Conservation (phyloP, 2,797 vertebrate species). For the Chiroxiphia lanceolata region DNA sequence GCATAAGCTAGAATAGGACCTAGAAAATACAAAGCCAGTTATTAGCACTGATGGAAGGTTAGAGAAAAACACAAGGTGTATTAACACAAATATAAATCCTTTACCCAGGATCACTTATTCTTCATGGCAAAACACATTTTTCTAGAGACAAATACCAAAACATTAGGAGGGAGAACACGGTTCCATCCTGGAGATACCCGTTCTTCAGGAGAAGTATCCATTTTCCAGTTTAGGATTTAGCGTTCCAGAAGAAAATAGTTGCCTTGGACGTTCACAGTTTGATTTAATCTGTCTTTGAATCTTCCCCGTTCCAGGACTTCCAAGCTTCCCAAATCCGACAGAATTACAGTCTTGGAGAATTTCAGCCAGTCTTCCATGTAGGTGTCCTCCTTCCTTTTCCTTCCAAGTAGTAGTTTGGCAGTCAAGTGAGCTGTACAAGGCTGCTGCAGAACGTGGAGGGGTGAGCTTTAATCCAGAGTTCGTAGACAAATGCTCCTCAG, state of each 20-base stretch:
- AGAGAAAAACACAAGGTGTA: conserved; percentile 87
- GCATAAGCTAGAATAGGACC: conserved; percentile 90
- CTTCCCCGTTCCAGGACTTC: conserved; percentile 53
- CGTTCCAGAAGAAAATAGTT: conserved; percentile 16
- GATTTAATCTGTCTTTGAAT: conserved; percentile 54
- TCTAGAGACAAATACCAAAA: conserved; percentile 78
- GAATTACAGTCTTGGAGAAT: conserved; percentile 66
- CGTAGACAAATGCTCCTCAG: conserved; percentile 26
- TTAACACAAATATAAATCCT: conserved; percentile 94
- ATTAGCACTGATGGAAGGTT: conserved; percentile 95
- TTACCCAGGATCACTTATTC: conserved; percentile 83
- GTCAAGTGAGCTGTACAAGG: conserved; percentile 38
- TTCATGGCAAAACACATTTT: conserved; percentile 80
- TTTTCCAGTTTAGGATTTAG: conserved; percentile 56
- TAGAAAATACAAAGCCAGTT: conserved; percentile 98
- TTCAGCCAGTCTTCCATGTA: conserved; percentile 51
- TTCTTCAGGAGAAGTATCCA: conserved; percentile 66
- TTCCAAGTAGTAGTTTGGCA: conserved; percentile 43
- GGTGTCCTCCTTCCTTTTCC: neutral
- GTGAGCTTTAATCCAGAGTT: conserved; percentile 54
- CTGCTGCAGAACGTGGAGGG: conserved; percentile 13
- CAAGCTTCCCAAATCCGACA: conserved; percentile 58
- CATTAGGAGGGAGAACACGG: conserved; percentile 63
- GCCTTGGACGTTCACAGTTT: conserved; percentile 56
- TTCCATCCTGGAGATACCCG: conserved; percentile 69